These are phyloP conservation scores for Hirundichthys speculiger DNA, from an alignment of 2,113 vertebrate species.

Conservation along the genomic window DNA sequence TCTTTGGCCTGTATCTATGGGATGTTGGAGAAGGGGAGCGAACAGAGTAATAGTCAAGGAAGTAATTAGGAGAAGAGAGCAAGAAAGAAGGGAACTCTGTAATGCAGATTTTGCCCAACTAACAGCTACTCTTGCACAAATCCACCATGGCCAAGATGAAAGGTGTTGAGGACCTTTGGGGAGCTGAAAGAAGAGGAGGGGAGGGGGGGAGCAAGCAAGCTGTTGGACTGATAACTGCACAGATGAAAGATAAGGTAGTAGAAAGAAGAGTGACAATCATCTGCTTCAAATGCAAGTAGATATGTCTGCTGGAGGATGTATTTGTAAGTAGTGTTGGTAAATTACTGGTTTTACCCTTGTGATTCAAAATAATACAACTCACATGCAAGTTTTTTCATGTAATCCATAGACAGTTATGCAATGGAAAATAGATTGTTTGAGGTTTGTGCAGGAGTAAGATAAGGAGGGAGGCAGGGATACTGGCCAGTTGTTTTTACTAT, in stretches of 20 bases:
- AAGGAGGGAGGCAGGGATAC: constrained; percentile 22
- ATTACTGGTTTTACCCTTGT: neutral
- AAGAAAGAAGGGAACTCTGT: constrained; percentile 27
- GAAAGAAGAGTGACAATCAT: constrained; percentile 40
- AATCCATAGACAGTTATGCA: constrained; percentile 63
- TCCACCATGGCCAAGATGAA: constrained; percentile 60
- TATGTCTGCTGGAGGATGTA: constrained; percentile 16
- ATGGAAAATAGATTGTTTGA: constrained; percentile 46
- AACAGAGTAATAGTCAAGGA: constrained; percentile 27
- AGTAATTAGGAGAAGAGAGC: constrained; percentile 33
- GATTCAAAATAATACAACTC: constrained; percentile 21
- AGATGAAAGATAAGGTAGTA: constrained; percentile 55
- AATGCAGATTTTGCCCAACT: constrained; percentile 34
- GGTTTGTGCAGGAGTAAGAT: too few relatives aligned
- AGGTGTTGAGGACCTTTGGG: constrained; percentile 35
- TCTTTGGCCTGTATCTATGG: constrained; percentile 65
- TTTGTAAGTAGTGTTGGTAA: constrained; percentile 54
- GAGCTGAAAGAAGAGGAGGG: constrained; percentile 22
- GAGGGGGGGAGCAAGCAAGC: constrained; percentile 25
- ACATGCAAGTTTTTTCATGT: neutral
- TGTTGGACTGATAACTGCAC: constrained; percentile 48
- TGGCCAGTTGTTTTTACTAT: constrained; percentile 68
- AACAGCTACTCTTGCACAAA: constrained; percentile 50
- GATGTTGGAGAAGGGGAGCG: constrained; percentile 39
- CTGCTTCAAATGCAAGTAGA: constrained; percentile 29